Percentiles rank a stretch among this genome's conserved stretches.
Conservation (phyloP, 2,888 invertebrate genomes). For the Pristionchus entomophagus region DNA sequence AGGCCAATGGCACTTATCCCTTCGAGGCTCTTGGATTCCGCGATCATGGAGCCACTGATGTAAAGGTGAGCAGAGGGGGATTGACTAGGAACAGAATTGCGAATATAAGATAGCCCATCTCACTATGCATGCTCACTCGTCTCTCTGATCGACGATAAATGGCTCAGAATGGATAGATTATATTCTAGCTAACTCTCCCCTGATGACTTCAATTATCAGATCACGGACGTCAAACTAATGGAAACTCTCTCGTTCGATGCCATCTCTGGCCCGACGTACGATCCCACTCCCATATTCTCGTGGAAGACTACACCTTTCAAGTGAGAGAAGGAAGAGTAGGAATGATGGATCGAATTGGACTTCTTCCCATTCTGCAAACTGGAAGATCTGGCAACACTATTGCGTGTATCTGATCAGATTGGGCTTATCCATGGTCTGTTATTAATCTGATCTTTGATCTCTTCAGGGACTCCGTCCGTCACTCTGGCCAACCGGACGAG, state of each 20-base stretch:
- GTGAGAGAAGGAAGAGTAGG: background rate
- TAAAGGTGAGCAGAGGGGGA: constrained; percentile 81
- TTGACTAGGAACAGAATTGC: no score
- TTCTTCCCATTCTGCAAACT: no score
- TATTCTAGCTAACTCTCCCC: no score
- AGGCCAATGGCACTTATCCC: constrained; percentile 83
- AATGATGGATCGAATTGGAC: background rate
- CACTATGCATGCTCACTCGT: no score
- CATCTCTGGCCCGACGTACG: constrained; percentile 80
- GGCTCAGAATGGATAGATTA: no score
- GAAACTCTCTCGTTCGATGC: constrained; percentile 80
- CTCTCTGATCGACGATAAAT: no score
- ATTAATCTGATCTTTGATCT: constrained; percentile 7
- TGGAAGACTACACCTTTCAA: constrained; percentile 84
- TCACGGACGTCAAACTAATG: constrained; percentile 69
- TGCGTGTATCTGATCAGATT: no score
- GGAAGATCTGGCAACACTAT: background rate
- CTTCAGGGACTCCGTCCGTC: constrained; percentile 74
- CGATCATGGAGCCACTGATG: constrained; percentile 83
- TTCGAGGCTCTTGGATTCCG: constrained; percentile 82
- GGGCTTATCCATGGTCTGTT: background rate
- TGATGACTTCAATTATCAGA: constrained; percentile 55
- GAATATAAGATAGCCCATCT: no score
- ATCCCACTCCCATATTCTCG: constrained; percentile 83
- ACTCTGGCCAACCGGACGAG: constrained; percentile 84